Evolutionary conservation across 1,140 invertebrate species (phyloP), one percentile per base, ranked within the genome.

Genomic region (Lasaia peninsularis): DNA sequence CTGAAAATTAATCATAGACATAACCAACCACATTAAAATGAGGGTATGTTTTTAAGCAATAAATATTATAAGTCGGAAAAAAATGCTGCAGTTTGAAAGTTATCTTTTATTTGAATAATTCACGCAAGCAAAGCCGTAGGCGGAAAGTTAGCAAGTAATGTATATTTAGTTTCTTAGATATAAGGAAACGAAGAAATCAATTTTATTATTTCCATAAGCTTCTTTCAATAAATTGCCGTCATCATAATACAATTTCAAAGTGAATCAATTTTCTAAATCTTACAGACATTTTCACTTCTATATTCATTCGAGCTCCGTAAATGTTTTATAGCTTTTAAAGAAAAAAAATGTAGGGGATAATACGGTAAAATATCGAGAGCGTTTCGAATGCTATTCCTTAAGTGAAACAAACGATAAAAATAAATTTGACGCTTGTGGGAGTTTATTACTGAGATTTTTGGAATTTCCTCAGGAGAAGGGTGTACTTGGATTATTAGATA

Each of bases 351-450:
- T 65, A 57, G 60, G 63, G 72, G 63, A 80, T 84, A 85, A 84
- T 85, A 83, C 78, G 71, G 71, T 62, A 71, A 79, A 88, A 85
- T 83, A 83, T 86, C 73, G 75, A 74, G 73, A 79, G 73, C 70
- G 78, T 75, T 85, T 80, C 78, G 78, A 86, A 83, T 85, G 81
- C 78, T 84, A 88, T 87, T 86, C 73, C 80, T 85, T 88, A 86
- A 87, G 86, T 88, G 86, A 80, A 79, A 78, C 78, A 83, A 79
- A 81, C 84, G 75, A 88, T 88, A 85, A 88, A 84, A 83, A 86
- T 84, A 87, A 86, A 86, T 86, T 85, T 73, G 75, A 79, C 79
- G 66, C 73, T 83, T 83, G 76, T 75, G 78, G 78, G 79, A 73
- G 80, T 87, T 85, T 87, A 88, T 86, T 75, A 75, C 86, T 71